Percentiles rank a stretch among this genome's conserved stretches.
phyloP scores from a whole-genome alignment of 2,888 invertebrate species.

The Leucozona laternaria region DNA sequence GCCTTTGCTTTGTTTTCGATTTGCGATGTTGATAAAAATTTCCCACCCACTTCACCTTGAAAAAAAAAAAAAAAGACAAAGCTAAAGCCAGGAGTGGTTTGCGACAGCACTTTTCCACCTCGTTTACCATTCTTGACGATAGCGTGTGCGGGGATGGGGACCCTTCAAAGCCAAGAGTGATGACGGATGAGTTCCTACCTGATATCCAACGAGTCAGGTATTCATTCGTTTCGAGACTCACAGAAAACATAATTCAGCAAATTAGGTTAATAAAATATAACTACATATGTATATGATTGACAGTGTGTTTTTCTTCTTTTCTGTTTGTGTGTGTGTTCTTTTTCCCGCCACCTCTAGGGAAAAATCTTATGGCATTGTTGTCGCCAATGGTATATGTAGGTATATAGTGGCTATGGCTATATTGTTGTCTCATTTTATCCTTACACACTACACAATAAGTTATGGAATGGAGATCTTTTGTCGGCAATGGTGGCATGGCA shows the following conservation, averaged over 20 bases:
- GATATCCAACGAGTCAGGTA: constrained; percentile 2
- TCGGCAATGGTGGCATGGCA: background rate
- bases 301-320: background rate
- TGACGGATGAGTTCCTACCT: constrained; percentile 6
- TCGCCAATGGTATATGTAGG: background rate
- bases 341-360: background rate
- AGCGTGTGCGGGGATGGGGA: background rate
- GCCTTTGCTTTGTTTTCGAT: constrained; percentile 12
- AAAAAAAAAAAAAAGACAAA: background rate
- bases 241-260: constrained; percentile 48
- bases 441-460: background rate
- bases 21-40: constrained; percentile 13
- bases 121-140: constrained; percentile 27
- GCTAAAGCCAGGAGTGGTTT: constrained; percentile 25
- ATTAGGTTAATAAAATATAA: constrained; percentile 65
- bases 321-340: background rate
- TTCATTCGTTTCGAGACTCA: constrained; percentile 17
- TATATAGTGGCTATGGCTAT: background rate
- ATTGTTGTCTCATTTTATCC: constrained; percentile 33
- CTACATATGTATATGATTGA: background rate
- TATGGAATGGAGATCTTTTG: background rate
- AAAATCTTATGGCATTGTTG: constrained; percentile 34
- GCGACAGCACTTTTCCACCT: constrained; percentile 40
- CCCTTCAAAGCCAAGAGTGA: constrained; percentile 7
- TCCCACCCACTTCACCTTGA: constrained; percentile 50